Evolutionary conservation across 1,140 invertebrate genomes (phyloP), one percentile per base, ranked within the genome.

Genomic region (Drosophila funebris): DNA sequence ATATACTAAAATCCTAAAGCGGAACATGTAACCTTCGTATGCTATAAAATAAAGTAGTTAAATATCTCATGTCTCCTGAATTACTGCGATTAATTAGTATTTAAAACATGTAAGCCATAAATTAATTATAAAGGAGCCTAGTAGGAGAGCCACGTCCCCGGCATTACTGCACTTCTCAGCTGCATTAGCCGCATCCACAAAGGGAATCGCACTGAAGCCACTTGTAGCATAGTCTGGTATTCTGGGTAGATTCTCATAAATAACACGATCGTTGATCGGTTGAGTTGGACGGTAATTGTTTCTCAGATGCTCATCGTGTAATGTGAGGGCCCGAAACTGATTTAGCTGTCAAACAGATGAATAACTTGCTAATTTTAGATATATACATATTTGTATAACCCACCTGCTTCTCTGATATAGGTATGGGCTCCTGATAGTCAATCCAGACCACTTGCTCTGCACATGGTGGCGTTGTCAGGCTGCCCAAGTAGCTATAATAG

Each of bases 391-490:
- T 22, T 18, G 3, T 2, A 4, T 39, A n/a, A n/a, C 31, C 43
- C 92, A 97, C 97, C 95, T 98, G 97, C 48, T 94, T 91, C 66
- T 95, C 94, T 0, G 96, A 96, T 58, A 98, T 92, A 33, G 93
- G 91, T n/a, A 96, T 94, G 0, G 95, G 94, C 53, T 96, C 93
- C 67, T 95, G 95, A 76, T 97, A 97, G 78, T 98, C 95, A n/a
- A 98, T 95, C 97, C 98, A 99, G 0, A 95, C 96, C 2, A 98
- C 97, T 4, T 96, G 94, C 93, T 98, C 97, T 7, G 94, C 94
- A 83, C 97, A 98, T 0, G 97, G 97, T 2, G 98, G 97, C 2
- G 97, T 98, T 0, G 98, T 98, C 31, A 98, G 91, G 2, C 97
- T 98, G 0, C 98, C 98, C 31, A 94, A 93, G 92, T 99, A 99